Base-by-base conservation (phyloP, 2,888 invertebrate species). In the Malthinus flaveolus region DNA sequence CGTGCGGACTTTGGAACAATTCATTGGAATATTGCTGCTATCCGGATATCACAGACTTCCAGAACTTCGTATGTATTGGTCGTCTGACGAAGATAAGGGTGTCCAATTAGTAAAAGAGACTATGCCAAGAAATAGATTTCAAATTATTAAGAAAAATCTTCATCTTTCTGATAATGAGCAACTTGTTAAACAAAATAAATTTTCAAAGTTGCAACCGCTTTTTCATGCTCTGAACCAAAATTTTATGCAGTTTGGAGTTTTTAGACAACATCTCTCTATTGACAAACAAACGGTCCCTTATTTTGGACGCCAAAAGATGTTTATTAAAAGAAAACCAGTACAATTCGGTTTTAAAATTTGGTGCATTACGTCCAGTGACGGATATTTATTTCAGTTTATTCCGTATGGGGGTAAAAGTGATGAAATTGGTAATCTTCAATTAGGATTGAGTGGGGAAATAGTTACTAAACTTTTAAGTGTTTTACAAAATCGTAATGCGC, bases 291-390 rank as follows among this genome's bases (percentile, higher is more conserved):
- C 34, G 45, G 36, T 53, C 12, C n/a, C 7, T 31, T 53, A 46
- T 53, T 46, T 46, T 46, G 31, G 45, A 3, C 7, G 8, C n/a
- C 45, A 23, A 3, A 67, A 68, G 55, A 65, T 67, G 50, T 68
- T 67, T 34, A 71, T 71, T 39, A 49, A 60, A 31, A 66, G 68
- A 5, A 71, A 71, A 57, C 68, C 70, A 47, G 63, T 73, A 8
- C 53, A 68, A 7, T 70, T 71, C 62, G 68, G 68, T 9, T 71
- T 63, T 51, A 70, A 70, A 56, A 65, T 68, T 45, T 71, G 67
- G 69, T 59, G 65, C 54, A 51, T 65, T 35, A 61, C 63, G 12
- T 65, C 65, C 56, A 60, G 66, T 3, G 48, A 56, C 8, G 64
- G 66, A 11, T 68, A 67, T 53, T 66, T 67, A 44, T 67, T 67